phyloP scores from a whole-genome alignment of 2,888 invertebrate genomes.

The Caenorhabditis sp. region DNA sequence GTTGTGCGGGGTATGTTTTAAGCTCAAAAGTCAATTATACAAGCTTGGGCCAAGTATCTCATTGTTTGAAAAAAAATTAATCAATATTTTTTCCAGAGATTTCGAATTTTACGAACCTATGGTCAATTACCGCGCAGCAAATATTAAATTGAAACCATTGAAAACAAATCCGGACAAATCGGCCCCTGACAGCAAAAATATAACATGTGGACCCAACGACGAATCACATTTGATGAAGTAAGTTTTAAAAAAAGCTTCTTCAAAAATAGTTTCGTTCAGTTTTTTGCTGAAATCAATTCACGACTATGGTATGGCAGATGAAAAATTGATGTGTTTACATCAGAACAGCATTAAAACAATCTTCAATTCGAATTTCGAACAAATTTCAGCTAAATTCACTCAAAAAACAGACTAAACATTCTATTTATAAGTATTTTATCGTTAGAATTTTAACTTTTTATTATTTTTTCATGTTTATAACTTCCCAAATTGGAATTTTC shows the following conservation, averaged over 20 bases:
- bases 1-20: too few species aligned
- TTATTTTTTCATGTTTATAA: too few species aligned
- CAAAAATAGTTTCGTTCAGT: constrained; percentile 7
- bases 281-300: constrained; percentile 22
- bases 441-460: too few species aligned
- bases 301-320: constrained; percentile 13
- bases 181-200: constrained; percentile 8
- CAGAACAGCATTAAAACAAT: background rate
- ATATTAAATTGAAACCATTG: constrained; percentile 2
- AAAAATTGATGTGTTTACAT: constrained; percentile 13
- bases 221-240: constrained; percentile 17
- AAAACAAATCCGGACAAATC: background rate
- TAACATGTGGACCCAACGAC: constrained; percentile 9
- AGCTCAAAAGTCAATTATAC: too few species aligned
- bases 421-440: too few species aligned
- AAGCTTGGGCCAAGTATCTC: too few species aligned
- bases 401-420: too few species aligned
- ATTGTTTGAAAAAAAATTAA: too few species aligned
- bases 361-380: background rate
- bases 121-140: constrained; percentile 18
- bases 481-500: background rate
- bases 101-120: constrained; percentile 33
- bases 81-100: constrained; percentile 19
- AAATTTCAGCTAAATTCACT: background rate
- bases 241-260: background rate